These are phyloP conservation scores for Maconellicoccus hirsutus DNA, from an alignment of 1,140 invertebrate genomes.

Conservation along the genomic window DNA sequence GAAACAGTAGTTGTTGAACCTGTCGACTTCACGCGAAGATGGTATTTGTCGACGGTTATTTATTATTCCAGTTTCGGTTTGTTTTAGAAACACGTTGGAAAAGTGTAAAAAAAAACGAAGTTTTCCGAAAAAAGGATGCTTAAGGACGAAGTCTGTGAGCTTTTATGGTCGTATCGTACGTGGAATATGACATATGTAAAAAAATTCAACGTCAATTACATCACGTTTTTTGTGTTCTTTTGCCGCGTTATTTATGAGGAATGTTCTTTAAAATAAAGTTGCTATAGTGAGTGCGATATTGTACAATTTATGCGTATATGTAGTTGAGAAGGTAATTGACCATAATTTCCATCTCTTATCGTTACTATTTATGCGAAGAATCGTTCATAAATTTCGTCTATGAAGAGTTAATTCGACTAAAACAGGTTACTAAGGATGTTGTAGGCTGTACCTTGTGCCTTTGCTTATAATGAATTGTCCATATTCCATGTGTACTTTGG, in stretches of 20 bases:
- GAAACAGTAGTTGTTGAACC: slow-evolving; percentile 7
- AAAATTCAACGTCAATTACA: not conserved
- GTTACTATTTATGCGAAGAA: not conserved
- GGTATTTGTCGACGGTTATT: not conserved
- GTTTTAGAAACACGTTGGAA: not conserved
- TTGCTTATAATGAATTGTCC: too few relatives aligned
- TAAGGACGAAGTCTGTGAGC: not conserved
- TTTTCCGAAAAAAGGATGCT: too few relatives aligned
- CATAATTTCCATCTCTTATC: not conserved
- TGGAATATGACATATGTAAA: not conserved
- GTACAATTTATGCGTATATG: not conserved
- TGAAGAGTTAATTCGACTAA: not conserved
- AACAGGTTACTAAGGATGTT: too few relatives aligned
- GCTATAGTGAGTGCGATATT: not conserved
- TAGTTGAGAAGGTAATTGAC: not conserved
- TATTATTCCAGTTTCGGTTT: not conserved
- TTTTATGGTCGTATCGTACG: not conserved
- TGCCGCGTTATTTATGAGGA: not conserved
- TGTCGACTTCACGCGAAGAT: slow-evolving; percentile 2
- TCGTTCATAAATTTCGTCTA: not conserved
- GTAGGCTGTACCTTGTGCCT: too few relatives aligned
- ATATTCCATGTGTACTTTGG: too few relatives aligned
- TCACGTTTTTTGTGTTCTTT: not conserved
- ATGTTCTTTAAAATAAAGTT: not conserved
- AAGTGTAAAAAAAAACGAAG: not conserved